These are phyloP conservation scores for Octopus bimaculoides DNA, from an alignment of 1,140 invertebrate species.

Conservation along the genomic window DNA sequence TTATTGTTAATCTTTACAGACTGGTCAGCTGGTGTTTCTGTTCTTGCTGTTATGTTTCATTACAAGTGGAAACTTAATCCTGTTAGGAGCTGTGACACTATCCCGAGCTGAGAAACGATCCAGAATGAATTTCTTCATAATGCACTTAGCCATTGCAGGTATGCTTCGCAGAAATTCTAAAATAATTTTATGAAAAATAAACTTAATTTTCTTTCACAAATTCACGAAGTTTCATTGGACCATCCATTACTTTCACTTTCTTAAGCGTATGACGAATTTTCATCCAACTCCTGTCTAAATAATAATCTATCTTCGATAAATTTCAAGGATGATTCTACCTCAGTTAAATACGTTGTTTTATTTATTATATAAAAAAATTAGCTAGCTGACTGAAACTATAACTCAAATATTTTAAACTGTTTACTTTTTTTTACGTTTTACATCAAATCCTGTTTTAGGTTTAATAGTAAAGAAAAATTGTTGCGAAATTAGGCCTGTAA, in stretches of 20 bases:
- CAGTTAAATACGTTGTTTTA: too few species aligned
- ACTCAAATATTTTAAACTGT: too few species aligned
- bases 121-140: conserved; percentile 95
- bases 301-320: too few species aligned
- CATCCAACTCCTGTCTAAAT: too few species aligned
- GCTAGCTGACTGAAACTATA: too few species aligned
- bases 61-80: conserved; percentile 83
- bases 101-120: conserved; percentile 79
- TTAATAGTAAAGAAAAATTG: too few species aligned
- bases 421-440: too few species aligned
- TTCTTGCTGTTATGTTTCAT: conserved; percentile 88
- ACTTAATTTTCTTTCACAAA: neutral
- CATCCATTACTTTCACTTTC: neutral
- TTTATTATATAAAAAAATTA: too few species aligned
- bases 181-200: neutral
- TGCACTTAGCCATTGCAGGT: conserved; percentile 90
- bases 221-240: neutral
- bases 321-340: too few species aligned
- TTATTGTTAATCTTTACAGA: conserved; percentile 64
- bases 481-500: too few species aligned
- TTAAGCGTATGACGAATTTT: neutral
- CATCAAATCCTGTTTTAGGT: too few species aligned
- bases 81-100: conserved; percentile 78
- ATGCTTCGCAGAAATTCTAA: conserved; percentile 16
- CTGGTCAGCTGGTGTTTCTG: conserved; percentile 82